phyloP scores from a whole-genome alignment of 2,113 vertebrate species.

The Orthochromis indermauri region DNA sequence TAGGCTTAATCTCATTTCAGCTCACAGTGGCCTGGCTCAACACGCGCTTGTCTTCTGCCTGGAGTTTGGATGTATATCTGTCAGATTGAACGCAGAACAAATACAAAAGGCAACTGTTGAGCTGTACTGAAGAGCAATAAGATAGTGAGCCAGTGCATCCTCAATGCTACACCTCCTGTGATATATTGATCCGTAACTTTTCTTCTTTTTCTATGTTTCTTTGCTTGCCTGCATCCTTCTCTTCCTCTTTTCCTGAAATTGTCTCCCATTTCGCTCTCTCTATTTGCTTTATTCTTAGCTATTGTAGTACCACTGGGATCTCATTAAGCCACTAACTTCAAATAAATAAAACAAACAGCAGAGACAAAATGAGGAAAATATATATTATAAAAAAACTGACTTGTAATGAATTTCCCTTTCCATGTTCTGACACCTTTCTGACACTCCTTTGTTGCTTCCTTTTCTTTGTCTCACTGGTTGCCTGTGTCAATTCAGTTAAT shows the following conservation, averaged over 20 bases:
- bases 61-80: slow-evolving; percentile 45
- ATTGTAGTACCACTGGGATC: slow-evolving; percentile 71
- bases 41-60: slow-evolving; percentile 25
- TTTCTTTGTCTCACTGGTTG: slow-evolving; percentile 53
- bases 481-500: slow-evolving; percentile 67
- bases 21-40: slow-evolving; percentile 19
- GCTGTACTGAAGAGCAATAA: background rate
- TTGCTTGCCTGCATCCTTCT: slow-evolving; percentile 14
- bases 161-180: background rate
- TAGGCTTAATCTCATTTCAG: slow-evolving; percentile 47
- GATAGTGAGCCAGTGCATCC: background rate
- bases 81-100: slow-evolving; percentile 4
- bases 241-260: background rate
- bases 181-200: background rate
- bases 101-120: slow-evolving; percentile 1
- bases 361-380: slow-evolving; percentile 68
- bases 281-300: slow-evolving; percentile 32
- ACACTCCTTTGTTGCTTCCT: slow-evolving; percentile 17
- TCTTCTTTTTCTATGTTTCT: background rate
- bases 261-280: background rate
- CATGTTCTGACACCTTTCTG: slow-evolving; percentile 48
- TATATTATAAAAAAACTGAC: slow-evolving; percentile 24
- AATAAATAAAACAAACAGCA: slow-evolving; percentile 75
- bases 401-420: slow-evolving; percentile 57
- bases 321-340: slow-evolving; percentile 76